Percentiles rank a stretch among this genome's conserved stretches.
phyloP scores from a whole-genome alignment of 2,888 invertebrate genomes.

The Lasioglossum morio region DNA sequence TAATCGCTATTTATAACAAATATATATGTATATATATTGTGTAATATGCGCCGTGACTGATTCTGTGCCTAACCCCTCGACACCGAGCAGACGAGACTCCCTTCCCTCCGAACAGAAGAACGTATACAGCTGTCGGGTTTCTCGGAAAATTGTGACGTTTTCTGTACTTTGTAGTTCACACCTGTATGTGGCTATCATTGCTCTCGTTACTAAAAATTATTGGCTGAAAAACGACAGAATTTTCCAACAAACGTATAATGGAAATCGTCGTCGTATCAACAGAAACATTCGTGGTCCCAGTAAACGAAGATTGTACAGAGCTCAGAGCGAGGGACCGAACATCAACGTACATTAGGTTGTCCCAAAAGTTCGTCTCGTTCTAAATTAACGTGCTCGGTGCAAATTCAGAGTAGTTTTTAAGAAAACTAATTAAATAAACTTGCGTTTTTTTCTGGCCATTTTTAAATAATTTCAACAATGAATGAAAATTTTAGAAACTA shows the following conservation, averaged over 20 bases:
- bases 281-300: neutral
- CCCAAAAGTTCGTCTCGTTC: no score
- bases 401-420: no score
- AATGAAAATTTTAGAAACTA: no score
- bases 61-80: neutral
- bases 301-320: neutral
- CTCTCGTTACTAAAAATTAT: neutral
- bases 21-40: neutral
- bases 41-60: constrained; percentile 1
- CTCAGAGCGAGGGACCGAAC: neutral
- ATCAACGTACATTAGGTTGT: neutral
- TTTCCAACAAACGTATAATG: neutral
- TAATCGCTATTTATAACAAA: constrained; percentile 8
- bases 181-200: neutral
- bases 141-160: neutral
- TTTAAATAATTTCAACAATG: no score
- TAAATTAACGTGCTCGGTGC: no score
- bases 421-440: no score
- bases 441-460: no score
- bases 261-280: neutral
- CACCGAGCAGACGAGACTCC: neutral
- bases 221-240: neutral
- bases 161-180: neutral
- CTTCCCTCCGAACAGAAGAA: neutral
- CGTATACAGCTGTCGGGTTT: neutral